A percentile compares a stretch with the other conserved stretches of the same genome.
Evolutionary conservation across 2,888 invertebrate species (phyloP).

Genomic region (Subacronicta megacephala): DNA sequence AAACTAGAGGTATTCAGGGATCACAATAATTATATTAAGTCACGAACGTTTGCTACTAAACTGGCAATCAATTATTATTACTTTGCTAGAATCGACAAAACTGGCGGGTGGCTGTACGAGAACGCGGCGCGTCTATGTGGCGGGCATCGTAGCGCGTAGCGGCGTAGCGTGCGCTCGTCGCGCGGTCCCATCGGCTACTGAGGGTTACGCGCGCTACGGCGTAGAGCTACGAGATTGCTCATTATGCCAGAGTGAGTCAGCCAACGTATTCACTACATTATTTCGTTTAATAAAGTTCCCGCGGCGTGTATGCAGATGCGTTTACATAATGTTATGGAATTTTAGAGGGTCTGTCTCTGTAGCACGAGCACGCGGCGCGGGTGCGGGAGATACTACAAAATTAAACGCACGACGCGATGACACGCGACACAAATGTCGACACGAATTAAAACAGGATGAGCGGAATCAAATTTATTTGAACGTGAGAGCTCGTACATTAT

Average conservation of each 20-base stretch:
- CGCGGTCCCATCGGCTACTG: conserved; percentile 61
- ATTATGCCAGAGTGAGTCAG: conserved; percentile 68
- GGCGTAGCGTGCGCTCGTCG: conserved; percentile 56
- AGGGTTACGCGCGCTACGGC: conserved; percentile 38
- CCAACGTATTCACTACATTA: conserved; percentile 73
- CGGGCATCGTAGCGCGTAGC: conserved; percentile 39
- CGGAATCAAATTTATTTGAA: conserved; percentile 55
- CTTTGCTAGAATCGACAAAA: background rate
- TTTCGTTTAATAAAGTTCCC: conserved; percentile 79
- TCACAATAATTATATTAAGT: conserved; percentile 44
- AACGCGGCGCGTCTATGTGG: conserved; percentile 18
- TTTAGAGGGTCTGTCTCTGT: conserved; percentile 44
- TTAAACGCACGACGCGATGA: conserved; percentile 46
- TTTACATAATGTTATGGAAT: conserved; percentile 69
- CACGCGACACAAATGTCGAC: conserved; percentile 36
- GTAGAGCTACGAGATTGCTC: conserved; percentile 72
- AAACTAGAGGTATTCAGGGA: conserved; percentile 47
- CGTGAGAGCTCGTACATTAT: conserved; percentile 54
- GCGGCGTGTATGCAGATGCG: conserved; percentile 68
- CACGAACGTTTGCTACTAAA: conserved; percentile 43
- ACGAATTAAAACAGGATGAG: conserved; percentile 54
- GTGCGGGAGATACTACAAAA: conserved; percentile 48
- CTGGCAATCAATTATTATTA: conserved; percentile 19
- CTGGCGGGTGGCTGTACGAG: conserved; percentile 2
- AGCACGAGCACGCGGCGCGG: conserved; percentile 11